Evolutionary conservation across 92 coral and sea anemone genomes (phyloP), one percentile per base, ranked within the genome.

Genomic region (Palythoa caribaeorum): DNA sequence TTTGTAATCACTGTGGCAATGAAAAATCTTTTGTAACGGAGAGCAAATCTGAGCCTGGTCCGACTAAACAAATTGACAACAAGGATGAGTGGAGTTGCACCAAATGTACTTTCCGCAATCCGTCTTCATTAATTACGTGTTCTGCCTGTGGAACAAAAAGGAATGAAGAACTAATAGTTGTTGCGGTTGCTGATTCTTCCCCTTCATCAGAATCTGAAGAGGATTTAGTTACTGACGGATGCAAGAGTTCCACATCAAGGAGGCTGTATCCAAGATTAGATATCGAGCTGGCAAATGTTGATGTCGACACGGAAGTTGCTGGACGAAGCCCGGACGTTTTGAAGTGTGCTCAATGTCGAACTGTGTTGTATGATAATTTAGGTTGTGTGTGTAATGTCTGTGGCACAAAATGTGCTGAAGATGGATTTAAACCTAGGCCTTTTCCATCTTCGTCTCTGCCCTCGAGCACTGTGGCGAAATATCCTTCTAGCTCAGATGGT

Each of bases 351-450:
- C 92, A 91, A 16, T 97, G 99, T 92, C 97, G 94, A 88, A 95
- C 98, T 38, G 84, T 94, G 47, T 80, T 97, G 59, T 94, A 92
- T 85, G 98, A 97, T 73, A 97, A 95, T 87, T 91, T 87, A 6
- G 94, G 95, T 16, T 53, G 83, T 17, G 52, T n/a, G 54, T 97
- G 99, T 36, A 88, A 91, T n/a, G 96, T 95, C 11, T 97, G 99
- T 81, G 96, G 93, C 1, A 87, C 92, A 0, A 94, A 91, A 40
- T 97, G 99, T 76, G 78, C 94, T 38, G 88, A 92, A n/a, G 95
- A 94, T n/a, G 98, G 98, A 28, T 97, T 97, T 44, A 97, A 97
- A 83, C 99, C 99, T 6, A 81, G 98, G 65, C 98, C 98, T 9
- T 95, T 97, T 69, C 99, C 99, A 11, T 90, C 96, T 52, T 95